Conservation (phyloP, 2,113 vertebrate species). For the Cisticola juncidis region DNA sequence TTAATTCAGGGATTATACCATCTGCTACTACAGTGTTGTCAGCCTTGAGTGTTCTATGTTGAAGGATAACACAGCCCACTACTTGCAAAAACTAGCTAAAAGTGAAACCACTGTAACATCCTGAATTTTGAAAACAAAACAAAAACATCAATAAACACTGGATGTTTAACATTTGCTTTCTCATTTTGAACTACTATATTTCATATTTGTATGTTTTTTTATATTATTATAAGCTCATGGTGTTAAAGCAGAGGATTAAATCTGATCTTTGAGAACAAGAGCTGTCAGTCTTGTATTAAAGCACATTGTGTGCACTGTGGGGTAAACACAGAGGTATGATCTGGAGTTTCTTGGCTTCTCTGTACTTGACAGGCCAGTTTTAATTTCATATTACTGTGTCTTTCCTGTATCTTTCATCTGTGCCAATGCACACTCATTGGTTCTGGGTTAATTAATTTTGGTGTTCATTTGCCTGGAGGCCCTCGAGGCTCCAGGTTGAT, state of each 20-base stretch:
- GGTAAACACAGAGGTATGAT: not conserved
- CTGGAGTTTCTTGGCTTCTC: not conserved
- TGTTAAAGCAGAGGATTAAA: not conserved
- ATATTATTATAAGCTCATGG: not conserved
- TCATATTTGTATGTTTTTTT: not conserved
- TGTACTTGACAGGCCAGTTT: not conserved
- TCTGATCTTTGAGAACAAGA: not conserved
- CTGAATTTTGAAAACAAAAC: not conserved
- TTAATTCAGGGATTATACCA: not conserved
- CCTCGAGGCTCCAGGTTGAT: not conserved
- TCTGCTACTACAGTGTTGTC: not conserved
- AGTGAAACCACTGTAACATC: not conserved
- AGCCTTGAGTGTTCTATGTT: not conserved
- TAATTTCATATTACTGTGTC: not conserved
- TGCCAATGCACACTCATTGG: not conserved
- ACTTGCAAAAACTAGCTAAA: not conserved
- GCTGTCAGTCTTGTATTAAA: not conserved
- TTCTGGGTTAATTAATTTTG: not conserved
- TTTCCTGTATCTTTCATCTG: not conserved
- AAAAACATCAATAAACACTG: not conserved
- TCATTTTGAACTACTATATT: not conserved
- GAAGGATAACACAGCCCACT: not conserved
- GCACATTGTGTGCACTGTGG: not conserved
- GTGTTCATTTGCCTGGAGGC: not conserved
- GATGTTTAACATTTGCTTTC: not conserved